Base-by-base conservation (phyloP, 2,797 vertebrate species). In the Neostethus bicornis region DNA sequence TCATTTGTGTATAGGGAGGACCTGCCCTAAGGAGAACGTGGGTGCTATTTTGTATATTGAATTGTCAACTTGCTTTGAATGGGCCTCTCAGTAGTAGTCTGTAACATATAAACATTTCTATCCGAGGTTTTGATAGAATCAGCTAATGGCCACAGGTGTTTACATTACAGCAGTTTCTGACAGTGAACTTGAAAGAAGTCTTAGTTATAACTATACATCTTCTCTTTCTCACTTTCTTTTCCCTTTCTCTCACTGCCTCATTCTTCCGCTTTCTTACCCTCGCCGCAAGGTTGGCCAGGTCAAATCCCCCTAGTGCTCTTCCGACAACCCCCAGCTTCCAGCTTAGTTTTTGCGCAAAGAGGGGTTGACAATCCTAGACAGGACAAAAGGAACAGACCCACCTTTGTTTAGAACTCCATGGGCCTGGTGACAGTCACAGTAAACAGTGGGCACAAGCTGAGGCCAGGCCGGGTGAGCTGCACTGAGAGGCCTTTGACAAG, bases 331-430 rank as follows among this genome's bases (percentile, higher is more conserved):
- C 73, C 62, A 65, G 66, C 70, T 73, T 55, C 65, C 55, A 57
- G 75, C 75, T 81, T 62, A 37, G 73, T 80, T 77, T 80, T 77
- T 81, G 78, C 81, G 87, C 86, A 85, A 81, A 82, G 76, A 84
- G 89, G 90, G 81, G 66, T 85, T 91, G 81, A 92, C 89, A 89
- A 88, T 92, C 90, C 87, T 80, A 90, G 84, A 80, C 64, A 85
- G 86, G 88, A 96, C 93, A 96, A 94, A 94, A 80, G 91, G 91
- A 95, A 98, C 96, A 97, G 94, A 94, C 68, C 89, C 84, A 74
- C 92, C 94, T 97, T 97, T 97, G 95, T 98, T 96, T 93, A 66
- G 82, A 74, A 90, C 92, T 92, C 91, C 92, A 92, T 91, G 91
- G 93, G 92, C 92, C 91, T 90, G 93, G 94, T 96, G 94, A 95